Percentiles rank a stretch among this genome's conserved stretches.
phyloP scores from a whole-genome alignment of 2,797 vertebrate genomes.

The Alcedo atthis region DNA sequence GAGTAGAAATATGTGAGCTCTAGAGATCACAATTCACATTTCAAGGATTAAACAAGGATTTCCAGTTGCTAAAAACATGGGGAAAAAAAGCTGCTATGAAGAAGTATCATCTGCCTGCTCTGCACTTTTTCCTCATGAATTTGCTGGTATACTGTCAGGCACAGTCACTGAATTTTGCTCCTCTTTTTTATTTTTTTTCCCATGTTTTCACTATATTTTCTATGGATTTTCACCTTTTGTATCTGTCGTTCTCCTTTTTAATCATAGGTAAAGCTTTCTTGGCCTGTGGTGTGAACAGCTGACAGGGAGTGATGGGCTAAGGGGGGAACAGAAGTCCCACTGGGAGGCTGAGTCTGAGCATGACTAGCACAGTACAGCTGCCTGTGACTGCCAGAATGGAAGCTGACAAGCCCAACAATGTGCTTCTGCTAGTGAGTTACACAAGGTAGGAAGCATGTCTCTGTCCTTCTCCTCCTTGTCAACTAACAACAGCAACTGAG shows the following conservation, averaged over 20 bases:
- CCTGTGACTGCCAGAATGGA: background rate
- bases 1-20: background rate
- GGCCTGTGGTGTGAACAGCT: background rate
- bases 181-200: too few species aligned
- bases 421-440: background rate
- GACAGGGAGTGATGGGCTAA: background rate
- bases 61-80: background rate
- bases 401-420: background rate
- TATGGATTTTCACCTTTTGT: background rate
- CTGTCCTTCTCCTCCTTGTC: background rate
- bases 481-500: background rate
- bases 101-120: background rate
- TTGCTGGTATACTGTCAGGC: background rate
- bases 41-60: background rate
- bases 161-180: background rate
- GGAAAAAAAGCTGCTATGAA: background rate
- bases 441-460: background rate
- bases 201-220: background rate
- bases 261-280: background rate
- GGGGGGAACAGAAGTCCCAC: background rate
- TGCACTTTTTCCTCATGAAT: background rate
- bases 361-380: background rate
- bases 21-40: background rate
- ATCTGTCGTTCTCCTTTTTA: background rate
- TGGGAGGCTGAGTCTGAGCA: background rate